Conservation (phyloP, 2,113 vertebrate genomes). For the Ramphastos sulfuratus region DNA sequence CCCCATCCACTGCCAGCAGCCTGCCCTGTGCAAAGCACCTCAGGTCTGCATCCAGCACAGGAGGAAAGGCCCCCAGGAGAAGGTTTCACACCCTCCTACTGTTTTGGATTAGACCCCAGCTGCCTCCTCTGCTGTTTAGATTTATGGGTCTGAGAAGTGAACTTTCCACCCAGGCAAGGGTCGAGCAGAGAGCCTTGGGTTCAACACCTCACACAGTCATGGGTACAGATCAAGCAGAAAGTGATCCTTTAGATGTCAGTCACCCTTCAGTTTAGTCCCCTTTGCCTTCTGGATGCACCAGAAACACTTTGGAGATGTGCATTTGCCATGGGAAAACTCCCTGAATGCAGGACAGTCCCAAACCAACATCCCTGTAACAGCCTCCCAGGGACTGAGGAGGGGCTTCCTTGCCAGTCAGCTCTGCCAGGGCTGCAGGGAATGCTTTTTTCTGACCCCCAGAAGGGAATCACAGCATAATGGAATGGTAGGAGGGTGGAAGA, state of each 20-base stretch:
- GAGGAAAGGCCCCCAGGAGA: background rate
- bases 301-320: too few species aligned
- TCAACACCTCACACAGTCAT: background rate
- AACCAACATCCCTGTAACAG: too few species aligned
- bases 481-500: too few species aligned
- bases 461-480: too few species aligned
- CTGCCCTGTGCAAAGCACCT: background rate
- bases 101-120: slow-evolving; percentile 16
- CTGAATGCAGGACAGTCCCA: too few species aligned
- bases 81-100: background rate
- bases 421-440: too few species aligned
- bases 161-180: background rate
- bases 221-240: background rate
- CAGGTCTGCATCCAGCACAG: background rate
- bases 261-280: too few species aligned
- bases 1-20: background rate
- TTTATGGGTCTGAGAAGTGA: background rate
- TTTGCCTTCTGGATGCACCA: too few species aligned
- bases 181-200: background rate
- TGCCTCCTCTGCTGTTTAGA: background rate
- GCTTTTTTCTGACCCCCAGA: too few species aligned
- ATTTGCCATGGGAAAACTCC: too few species aligned
- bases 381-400: too few species aligned
- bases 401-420: too few species aligned
- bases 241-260: background rate